Evolutionary conservation across 2,888 invertebrate genomes (phyloP).

Genomic region (Melanostoma mellinum): DNA sequence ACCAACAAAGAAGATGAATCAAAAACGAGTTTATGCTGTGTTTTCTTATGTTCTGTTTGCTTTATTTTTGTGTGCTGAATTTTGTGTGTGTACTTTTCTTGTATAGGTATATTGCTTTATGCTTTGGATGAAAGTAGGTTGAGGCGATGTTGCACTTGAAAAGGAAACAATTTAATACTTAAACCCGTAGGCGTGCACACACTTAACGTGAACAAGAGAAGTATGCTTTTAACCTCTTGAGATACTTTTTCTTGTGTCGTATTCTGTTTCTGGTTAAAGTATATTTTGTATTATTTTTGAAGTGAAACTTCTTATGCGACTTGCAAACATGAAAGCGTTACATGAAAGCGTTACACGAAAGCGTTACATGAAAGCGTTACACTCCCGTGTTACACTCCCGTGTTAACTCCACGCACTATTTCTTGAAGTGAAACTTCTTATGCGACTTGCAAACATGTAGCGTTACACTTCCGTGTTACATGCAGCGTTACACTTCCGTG

Average conservation of each 20-base stretch:
- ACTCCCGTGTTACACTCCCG: too few relatives aligned
- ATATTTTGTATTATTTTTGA: conserved; percentile 4
- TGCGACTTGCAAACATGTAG: too few relatives aligned
- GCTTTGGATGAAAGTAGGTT: conserved; percentile 60
- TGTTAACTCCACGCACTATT: too few relatives aligned
- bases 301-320: too few relatives aligned
- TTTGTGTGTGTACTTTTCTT: not conserved
- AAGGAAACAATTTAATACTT: conserved; percentile 73
- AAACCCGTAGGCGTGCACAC: conserved; percentile 71
- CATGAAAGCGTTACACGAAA: too few relatives aligned
- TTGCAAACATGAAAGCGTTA: too few relatives aligned
- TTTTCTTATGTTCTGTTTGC: not conserved
- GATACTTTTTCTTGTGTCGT: conserved; percentile 56
- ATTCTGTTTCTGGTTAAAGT: conserved; percentile 48
- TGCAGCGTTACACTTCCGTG: too few relatives aligned
- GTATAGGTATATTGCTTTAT: conserved; percentile 3
- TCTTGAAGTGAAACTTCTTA: too few relatives aligned
- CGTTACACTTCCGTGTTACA: too few relatives aligned
- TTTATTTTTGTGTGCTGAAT: conserved; percentile 1
- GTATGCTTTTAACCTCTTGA: conserved; percentile 73
- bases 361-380: too few relatives aligned
- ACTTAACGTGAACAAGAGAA: conserved; percentile 61
- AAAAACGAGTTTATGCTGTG: too few relatives aligned
- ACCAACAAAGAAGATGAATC: not conserved
- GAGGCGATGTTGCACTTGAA: conserved; percentile 72